Conservation (phyloP, 2,797 vertebrate species). For the Sphenodon punctatus region DNA sequence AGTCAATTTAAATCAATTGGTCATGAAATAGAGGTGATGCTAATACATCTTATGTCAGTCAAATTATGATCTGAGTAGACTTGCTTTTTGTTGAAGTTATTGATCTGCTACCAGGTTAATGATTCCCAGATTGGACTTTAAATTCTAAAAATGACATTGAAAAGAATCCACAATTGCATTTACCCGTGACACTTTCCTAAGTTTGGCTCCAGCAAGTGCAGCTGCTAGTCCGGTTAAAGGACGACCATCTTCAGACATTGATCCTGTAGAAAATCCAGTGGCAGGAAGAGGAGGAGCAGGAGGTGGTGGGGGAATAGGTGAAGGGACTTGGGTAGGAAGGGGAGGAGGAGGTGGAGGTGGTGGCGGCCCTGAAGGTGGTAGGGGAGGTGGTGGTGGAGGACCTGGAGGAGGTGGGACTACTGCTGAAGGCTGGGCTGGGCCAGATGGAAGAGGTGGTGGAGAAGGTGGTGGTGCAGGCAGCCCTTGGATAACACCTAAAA, state of each 20-base stretch:
- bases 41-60: accelerated
- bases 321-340: conserved; percentile 77
- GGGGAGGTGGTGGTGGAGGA: conserved; percentile 86
- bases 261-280: conserved; percentile 82
- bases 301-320: conserved; percentile 78
- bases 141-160: not conserved
- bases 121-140: not conserved
- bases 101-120: not conserved
- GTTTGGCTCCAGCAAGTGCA: conserved; percentile 93
- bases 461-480: conserved; percentile 88
- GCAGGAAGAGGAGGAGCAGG: conserved; percentile 89
- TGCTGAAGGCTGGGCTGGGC: conserved; percentile 77
- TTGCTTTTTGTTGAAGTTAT: not conserved
- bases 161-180: conserved; percentile 51
- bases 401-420: conserved; percentile 74
- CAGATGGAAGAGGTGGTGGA: conserved; percentile 86
- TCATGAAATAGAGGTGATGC: not conserved
- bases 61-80: not conserved
- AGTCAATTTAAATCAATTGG: not conserved
- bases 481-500: conserved; percentile 82
- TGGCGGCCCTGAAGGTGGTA: conserved; percentile 77
- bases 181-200: conserved; percentile 95
- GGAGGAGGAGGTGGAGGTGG: conserved; percentile 80
- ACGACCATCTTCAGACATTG: conserved; percentile 83
- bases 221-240: conserved; percentile 91